These are phyloP conservation scores for Todus mexicanus DNA, from an alignment of 2,797 vertebrate genomes.

Conservation along the genomic window DNA sequence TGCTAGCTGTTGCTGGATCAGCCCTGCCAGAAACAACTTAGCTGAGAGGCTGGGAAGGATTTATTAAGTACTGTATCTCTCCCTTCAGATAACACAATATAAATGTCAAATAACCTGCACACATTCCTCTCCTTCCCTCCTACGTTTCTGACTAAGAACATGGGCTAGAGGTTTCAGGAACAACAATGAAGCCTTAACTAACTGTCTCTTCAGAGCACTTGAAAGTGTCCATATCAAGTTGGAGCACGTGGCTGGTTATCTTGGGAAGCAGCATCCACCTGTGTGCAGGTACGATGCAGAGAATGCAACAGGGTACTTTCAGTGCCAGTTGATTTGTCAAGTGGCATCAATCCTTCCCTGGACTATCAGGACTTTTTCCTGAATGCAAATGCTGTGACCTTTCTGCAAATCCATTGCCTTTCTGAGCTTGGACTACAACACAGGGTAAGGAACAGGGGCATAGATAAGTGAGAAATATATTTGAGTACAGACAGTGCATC, in stretches of 20 bases:
- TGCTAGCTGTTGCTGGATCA: not conserved
- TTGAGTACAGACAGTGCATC: not conserved
- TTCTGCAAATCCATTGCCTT: not conserved
- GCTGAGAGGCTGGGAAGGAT: not conserved
- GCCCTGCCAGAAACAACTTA: constrained; percentile 34
- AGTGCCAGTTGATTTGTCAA: not conserved
- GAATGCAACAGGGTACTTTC: not conserved
- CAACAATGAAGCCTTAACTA: not conserved
- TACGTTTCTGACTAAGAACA: not conserved
- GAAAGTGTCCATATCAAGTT: not conserved
- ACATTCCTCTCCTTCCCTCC: not conserved
- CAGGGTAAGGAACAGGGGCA: not conserved
- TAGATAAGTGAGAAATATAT: constrained; percentile 16
- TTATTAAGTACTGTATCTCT: not conserved
- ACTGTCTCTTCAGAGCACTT: not conserved
- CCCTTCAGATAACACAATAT: not conserved
- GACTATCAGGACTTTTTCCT: not conserved
- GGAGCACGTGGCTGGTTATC: not conserved
- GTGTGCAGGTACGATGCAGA: not conserved
- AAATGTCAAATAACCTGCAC: not conserved
- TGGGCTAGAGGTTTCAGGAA: not conserved
- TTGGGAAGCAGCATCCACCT: not conserved
- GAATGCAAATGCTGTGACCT: not conserved
- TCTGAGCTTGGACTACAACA: not conserved
- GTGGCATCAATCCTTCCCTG: not conserved